Base-by-base conservation (phyloP, 2,113 vertebrate species). In the Sander lucioperca region DNA sequence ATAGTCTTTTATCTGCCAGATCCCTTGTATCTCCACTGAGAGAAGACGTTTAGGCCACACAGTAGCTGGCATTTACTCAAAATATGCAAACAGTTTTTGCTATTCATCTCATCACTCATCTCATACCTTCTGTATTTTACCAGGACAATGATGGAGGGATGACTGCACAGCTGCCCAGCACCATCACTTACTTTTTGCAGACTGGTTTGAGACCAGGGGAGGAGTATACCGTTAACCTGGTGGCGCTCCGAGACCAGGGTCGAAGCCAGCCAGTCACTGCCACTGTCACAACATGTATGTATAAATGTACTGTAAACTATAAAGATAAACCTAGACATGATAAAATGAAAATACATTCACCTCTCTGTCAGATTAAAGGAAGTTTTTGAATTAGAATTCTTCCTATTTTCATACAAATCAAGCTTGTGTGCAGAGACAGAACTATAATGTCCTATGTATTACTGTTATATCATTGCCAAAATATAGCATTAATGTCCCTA, bases 111-210 rank as follows among this genome's bases (percentile, higher is more conserved):
- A 61, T 69, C 7, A 18, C 9, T 10, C 39, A 43, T 10, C 39
- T 43, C 10, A 11, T 43, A 43, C 39, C 39, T 43, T 43, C 10
- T 43, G 39, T 43, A 43, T 43, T 61, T 73, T 50, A 58, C 39
- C 88, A 99, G 98, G 98, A 98, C 79, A 99, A 99, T 0, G 97
- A 99, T 86, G 98, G 98, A 5, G 97, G 98, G 1, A 97, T 99
- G 93, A 99, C 98, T 0, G 97, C 97, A 11, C 98, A 99, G 92
- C 96, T 99, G 25, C 98, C 98, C 84, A 99, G 97, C 80, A 97
- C 95, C 0, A 97, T 99, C 74, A 99, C 97, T 11, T 97, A 96
- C 30, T 98, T 98, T 93, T 96, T 98, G 86, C 98, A 99, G 93
- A 99, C 96, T 0, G 97, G 97, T 3, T 91, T 99, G 67, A 97